Base-by-base conservation (phyloP, 2,888 invertebrate species). In the Petrolisthes cinctipes region DNA sequence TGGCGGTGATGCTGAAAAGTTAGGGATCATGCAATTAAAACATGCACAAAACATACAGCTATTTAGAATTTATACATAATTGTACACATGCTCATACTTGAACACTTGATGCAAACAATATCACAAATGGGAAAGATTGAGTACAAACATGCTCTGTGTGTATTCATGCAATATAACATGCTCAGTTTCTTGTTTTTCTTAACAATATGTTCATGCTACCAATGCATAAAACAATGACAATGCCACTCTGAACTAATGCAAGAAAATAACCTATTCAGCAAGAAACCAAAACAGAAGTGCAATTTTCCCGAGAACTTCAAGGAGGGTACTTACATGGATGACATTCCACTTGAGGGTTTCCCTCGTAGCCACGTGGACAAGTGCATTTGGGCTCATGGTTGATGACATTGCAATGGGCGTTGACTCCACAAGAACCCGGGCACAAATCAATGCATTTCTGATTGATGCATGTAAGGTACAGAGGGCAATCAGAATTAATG, bases 401-500 rank as follows among this genome's bases (percentile, higher is more conserved):
- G 75, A 95, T 94, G 20, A 96, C 96, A 91, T 95, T 94, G 91
- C 97, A 97, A 89, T 94, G 94, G 4, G 96, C 94, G 92, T 96
- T 95, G 94, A 94, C 92, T 94, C 94, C 81, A 95, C 93, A 92
- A 95, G 96, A 81, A 17, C 57, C 91, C 86, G 80, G 91, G 92
- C 97, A 98, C 3, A 95, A 94, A 92, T 97, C 96, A 90, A 95
- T 94, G 92, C 97, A 97, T 91, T 94, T 94, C 0, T 96, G 96
- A 90, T 94, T 94, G 91, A 96, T 94, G 92, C 97, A 97, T 6
- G 94, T 94, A 93, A 95, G 94, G 92, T 94, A 95, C n/a, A 95
- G 86, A 1, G 91, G 91, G 83, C 92, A 92, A 57, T 92, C 91
- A 7, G 90, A 82, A 88, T 91, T 90, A 53, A 91, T 86, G 20